Conservation (phyloP, 2,797 vertebrate genomes). For the Siniperca undulata region DNA sequence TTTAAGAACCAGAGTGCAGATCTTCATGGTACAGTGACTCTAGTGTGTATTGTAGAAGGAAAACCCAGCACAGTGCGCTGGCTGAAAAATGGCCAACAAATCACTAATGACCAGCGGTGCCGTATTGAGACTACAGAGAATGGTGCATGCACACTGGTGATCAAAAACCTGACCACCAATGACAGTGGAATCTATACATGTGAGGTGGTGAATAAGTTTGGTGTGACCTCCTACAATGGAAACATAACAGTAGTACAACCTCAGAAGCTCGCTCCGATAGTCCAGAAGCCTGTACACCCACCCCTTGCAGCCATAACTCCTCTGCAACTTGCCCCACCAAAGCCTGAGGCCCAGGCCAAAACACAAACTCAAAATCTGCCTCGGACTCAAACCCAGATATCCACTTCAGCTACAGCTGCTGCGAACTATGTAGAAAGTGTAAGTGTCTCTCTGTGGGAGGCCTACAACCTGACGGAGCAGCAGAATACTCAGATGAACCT, state of each 20-base stretch:
- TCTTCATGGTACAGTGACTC: slow-evolving; percentile 83
- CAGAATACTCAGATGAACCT: slow-evolving; percentile 54
- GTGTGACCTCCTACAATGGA: slow-evolving; percentile 90
- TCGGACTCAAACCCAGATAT: slow-evolving; percentile 77
- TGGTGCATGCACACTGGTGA: slow-evolving; percentile 89
- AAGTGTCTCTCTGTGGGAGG: slow-evolving; percentile 80
- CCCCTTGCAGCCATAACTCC: slow-evolving; percentile 81
- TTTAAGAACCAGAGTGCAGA: slow-evolving; percentile 90
- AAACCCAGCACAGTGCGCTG: slow-evolving; percentile 87
- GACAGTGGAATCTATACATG: slow-evolving; percentile 93
- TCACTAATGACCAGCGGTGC: slow-evolving; percentile 84
- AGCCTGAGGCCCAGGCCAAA: slow-evolving; percentile 28
- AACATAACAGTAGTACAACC: slow-evolving; percentile 84
- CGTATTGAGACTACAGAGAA: slow-evolving; percentile 84
- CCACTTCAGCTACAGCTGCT: slow-evolving; percentile 25
- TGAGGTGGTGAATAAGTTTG: slow-evolving; percentile 90
- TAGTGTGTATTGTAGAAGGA: slow-evolving; percentile 90
- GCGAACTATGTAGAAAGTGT: slow-evolving; percentile 73
- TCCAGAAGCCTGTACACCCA: slow-evolving; percentile 62
- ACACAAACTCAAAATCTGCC: slow-evolving; percentile 65
- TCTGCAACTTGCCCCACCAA: slow-evolving; percentile 81
- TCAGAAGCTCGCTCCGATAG: slow-evolving; percentile 71
- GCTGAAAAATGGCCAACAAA: slow-evolving; percentile 89
- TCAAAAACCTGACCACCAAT: slow-evolving; percentile 84
- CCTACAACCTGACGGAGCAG: slow-evolving; percentile 79